phyloP scores from a whole-genome alignment of 1,140 invertebrate genomes.

The Drosophila bipectinata region DNA sequence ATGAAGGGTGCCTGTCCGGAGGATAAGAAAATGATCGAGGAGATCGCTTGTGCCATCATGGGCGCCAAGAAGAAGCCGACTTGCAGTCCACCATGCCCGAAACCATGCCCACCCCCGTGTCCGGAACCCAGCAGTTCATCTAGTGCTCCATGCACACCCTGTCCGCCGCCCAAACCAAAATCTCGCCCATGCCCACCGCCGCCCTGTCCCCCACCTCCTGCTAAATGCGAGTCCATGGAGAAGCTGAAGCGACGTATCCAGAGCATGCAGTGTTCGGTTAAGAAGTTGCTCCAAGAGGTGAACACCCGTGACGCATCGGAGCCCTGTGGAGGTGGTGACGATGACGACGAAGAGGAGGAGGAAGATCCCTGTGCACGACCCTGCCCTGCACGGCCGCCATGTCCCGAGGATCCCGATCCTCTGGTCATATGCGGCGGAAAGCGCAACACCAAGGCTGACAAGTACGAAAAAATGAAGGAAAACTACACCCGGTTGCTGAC shows the following conservation, averaged over 20 bases:
- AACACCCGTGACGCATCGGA: constrained; percentile 50
- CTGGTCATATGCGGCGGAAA: constrained; percentile 71
- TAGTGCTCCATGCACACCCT: constrained; percentile 3
- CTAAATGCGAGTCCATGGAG: constrained; percentile 64
- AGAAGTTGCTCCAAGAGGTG: constrained; percentile 66
- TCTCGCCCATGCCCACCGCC: constrained; percentile 6
- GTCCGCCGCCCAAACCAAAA: constrained; percentile 18
- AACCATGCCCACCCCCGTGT: constrained; percentile 8
- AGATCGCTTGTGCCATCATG: constrained; percentile 70
- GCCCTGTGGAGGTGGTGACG: constrained; percentile 11
- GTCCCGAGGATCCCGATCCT: constrained; percentile 70
- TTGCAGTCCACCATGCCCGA: constrained; percentile 43
- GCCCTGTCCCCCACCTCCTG: constrained; percentile 2
- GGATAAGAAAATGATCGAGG: constrained; percentile 73
- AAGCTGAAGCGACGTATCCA: constrained; percentile 67
- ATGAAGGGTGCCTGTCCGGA: constrained; percentile 77
- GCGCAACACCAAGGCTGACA: constrained; percentile 70
- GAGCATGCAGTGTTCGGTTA: constrained; percentile 70
- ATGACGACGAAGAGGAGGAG: constrained; percentile 25
- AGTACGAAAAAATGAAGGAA: constrained; percentile 77
- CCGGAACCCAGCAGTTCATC: neutral
- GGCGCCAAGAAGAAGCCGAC: constrained; percentile 33
- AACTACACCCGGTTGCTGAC: constrained; percentile 75
- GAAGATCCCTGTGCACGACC: neutral
- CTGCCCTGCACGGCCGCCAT: constrained; percentile 16